Conservation (phyloP, 53 echinoderm and acorn worm species). For the Zoroaster sp. region DNA sequence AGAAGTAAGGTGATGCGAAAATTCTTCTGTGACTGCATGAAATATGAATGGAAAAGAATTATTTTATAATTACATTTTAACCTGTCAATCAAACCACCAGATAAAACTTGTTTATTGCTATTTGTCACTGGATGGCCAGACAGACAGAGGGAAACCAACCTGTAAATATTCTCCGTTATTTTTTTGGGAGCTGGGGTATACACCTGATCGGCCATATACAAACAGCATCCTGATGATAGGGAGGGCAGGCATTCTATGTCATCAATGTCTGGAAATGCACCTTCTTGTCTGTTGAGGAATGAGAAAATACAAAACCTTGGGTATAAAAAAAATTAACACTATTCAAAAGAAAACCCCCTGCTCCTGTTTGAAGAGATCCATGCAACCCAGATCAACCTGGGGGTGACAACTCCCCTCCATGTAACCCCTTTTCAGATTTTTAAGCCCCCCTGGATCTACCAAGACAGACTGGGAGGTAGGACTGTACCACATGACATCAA, state of each 20-base stretch:
- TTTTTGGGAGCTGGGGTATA: constrained; percentile 67
- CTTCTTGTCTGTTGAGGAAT: constrained; percentile 54
- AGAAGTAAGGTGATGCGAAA: constrained; percentile 92
- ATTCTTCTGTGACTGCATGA: constrained; percentile 61
- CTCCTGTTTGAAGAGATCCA: background rate
- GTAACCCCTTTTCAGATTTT: too few species aligned
- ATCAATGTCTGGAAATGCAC: constrained; percentile 76
- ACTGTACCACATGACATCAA: constrained; percentile 77
- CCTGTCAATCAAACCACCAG: too few species aligned
- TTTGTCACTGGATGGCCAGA: too few species aligned
- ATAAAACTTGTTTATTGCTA: too few species aligned
- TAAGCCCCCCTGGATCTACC: background rate
- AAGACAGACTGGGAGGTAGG: background rate
- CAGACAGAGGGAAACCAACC: background rate
- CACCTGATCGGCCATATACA: constrained; percentile 84
- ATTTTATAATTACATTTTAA: background rate
- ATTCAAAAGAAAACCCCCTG: background rate
- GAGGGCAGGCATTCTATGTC: constrained; percentile 76
- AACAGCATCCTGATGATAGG: constrained; percentile 78
- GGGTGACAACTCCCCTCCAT: too few species aligned
- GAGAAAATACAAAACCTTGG: background rate
- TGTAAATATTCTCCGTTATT: constrained; percentile 38
- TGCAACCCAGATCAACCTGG: too few species aligned
- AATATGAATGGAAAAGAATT: background rate
- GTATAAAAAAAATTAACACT: too few species aligned